A percentile compares a stretch with the other conserved stretches of the same genome.
phyloP scores from a whole-genome alignment of 2,113 vertebrate species.

The Zosterops japonicus region DNA sequence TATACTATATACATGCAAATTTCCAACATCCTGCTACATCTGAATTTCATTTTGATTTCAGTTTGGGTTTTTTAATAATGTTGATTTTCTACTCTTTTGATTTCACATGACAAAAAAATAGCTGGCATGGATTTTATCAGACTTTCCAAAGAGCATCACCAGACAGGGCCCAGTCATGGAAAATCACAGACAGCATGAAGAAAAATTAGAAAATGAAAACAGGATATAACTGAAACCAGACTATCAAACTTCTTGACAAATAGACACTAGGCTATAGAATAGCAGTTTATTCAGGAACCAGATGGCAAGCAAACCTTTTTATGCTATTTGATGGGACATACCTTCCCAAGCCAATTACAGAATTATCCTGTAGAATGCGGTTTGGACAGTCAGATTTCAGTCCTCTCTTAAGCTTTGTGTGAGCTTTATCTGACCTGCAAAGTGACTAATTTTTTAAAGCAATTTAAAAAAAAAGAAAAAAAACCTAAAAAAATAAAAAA shows the following conservation, averaged over 20 bases:
- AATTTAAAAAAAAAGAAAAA: background rate
- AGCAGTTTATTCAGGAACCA: background rate
- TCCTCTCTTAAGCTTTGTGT: background rate
- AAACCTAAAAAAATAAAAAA: too few relatives aligned
- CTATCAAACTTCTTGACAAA: background rate
- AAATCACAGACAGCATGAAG: background rate
- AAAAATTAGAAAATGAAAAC: background rate
- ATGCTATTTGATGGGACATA: background rate
- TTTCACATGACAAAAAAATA: background rate
- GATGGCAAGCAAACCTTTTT: background rate
- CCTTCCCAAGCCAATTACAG: background rate
- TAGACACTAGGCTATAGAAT: background rate
- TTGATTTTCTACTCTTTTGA: background rate
- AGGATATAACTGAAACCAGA: conserved; percentile 34
- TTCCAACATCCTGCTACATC: background rate
- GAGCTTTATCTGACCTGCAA: background rate
- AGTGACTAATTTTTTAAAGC: background rate
- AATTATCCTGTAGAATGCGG: background rate
- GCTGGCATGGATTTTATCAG: background rate
- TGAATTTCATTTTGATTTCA: background rate
- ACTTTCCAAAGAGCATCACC: background rate
- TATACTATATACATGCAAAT: background rate
- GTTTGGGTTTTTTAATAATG: background rate
- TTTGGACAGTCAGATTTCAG: background rate
- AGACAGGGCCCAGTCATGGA: background rate